A percentile compares a stretch with the other conserved stretches of the same genome.
Evolutionary conservation across 2,113 vertebrate species (phyloP).

Genomic region (Chaetodon auriga): DNA sequence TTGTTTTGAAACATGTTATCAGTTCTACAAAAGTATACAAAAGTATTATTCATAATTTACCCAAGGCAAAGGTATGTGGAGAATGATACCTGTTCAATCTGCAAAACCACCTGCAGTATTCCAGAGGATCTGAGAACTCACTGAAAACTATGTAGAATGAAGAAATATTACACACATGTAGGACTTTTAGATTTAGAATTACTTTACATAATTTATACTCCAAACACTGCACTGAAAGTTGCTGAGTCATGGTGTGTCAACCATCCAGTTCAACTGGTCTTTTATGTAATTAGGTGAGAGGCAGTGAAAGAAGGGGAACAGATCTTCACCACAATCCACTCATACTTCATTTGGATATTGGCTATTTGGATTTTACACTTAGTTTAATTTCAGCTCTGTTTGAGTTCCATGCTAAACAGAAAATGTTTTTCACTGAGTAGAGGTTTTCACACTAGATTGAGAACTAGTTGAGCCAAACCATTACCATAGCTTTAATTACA

Average conservation of each 20-base stretch:
- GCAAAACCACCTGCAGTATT: no score
- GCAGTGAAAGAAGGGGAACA: background rate
- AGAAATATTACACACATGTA: background rate
- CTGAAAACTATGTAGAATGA: background rate
- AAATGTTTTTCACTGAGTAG: background rate
- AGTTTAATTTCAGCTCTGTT: background rate
- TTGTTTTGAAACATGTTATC: no score
- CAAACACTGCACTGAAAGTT: background rate
- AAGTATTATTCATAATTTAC: background rate
- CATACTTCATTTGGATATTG: no score
- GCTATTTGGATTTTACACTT: background rate
- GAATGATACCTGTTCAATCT: background rate
- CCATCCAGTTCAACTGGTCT: background rate
- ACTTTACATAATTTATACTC: background rate
- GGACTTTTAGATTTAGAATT: background rate
- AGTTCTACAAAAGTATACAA: background rate
- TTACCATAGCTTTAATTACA: no score
- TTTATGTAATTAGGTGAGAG: background rate
- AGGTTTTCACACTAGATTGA: no score
- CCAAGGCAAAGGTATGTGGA: background rate
- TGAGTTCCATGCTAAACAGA: background rate
- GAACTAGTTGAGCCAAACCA: no score
- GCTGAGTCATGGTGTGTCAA: conserved; percentile 1
- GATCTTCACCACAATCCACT: background rate
- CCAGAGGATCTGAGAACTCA: no score